phyloP scores from a whole-genome alignment of 2,113 vertebrate species.

The Rhodinocichla rosea region DNA sequence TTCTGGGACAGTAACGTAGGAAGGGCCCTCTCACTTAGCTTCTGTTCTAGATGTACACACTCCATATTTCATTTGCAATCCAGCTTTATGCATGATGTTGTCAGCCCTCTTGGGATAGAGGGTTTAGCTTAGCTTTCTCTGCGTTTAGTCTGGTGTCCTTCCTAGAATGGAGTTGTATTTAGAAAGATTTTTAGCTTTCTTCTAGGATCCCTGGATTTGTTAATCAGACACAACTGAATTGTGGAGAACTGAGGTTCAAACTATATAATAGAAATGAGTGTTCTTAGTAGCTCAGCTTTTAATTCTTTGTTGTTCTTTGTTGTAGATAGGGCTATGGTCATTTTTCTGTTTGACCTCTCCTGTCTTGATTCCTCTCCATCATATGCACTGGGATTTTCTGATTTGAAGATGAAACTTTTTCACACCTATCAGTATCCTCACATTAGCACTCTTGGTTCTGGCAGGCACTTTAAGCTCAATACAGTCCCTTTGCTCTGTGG shows the following conservation, averaged over 20 bases:
- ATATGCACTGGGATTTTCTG: not conserved
- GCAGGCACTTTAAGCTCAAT: not conserved
- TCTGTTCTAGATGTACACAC: not conserved
- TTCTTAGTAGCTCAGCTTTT: not conserved
- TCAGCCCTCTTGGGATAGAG: not conserved
- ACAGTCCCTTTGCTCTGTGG: not conserved
- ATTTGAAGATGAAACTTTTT: not conserved
- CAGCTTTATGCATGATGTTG: not conserved
- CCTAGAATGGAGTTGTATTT: not conserved
- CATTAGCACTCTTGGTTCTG: not conserved
- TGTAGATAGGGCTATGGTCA: not conserved
- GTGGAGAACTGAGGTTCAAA: not conserved
- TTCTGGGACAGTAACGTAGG: accelerated
- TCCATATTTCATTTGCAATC: not conserved
- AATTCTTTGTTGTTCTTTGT: not conserved
- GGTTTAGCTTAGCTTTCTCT: not conserved
- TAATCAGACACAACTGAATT: not conserved
- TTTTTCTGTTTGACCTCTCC: not conserved
- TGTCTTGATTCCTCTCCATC: not conserved
- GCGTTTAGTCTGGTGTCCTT: not conserved
- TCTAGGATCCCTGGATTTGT: not conserved
- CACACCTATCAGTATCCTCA: not conserved
- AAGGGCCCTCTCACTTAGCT: not conserved
- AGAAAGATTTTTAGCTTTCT: not conserved
- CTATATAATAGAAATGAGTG: not conserved